A percentile compares a stretch with the other conserved stretches of the same genome.
Evolutionary conservation across 2,888 invertebrate species (phyloP).

Genomic region (Caenorhabditis parvicauda): DNA sequence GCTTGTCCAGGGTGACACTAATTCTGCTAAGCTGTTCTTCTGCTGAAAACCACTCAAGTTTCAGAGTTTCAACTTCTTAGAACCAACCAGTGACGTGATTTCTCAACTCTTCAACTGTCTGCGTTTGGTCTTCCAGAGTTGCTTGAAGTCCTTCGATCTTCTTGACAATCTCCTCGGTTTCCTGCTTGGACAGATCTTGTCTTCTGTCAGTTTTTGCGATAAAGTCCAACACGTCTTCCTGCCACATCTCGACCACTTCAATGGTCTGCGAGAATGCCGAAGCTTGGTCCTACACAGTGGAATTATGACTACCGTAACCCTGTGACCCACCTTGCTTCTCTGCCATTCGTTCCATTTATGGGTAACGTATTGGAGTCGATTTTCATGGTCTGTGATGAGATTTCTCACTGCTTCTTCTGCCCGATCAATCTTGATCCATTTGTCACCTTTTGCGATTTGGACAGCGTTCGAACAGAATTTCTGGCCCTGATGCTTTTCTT

Average conservation of each 20-base stretch:
- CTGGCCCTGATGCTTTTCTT: constrained; percentile 57
- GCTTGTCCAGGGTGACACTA: constrained; percentile 21
- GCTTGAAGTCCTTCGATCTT: too few species aligned
- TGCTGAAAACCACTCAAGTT: constrained; percentile 13
- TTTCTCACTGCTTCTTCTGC: constrained; percentile 45
- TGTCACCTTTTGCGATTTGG: constrained; percentile 32
- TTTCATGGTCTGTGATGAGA: constrained; percentile 47
- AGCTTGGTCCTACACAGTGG: background rate
- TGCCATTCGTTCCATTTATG: constrained; percentile 54
- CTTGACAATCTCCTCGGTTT: background rate
- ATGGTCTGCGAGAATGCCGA: constrained; percentile 12
- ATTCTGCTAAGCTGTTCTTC: constrained; percentile 25
- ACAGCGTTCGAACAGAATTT: constrained; percentile 44
- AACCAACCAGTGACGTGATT: background rate
- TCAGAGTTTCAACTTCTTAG: constrained; percentile 15
- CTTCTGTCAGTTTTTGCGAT: constrained; percentile 22
- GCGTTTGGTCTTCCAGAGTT: background rate
- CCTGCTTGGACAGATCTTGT: constrained; percentile 1
- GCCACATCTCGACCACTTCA: constrained; percentile 54
- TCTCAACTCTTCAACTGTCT: constrained; percentile 1
- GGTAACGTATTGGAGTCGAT: constrained; percentile 43
- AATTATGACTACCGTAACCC: background rate
- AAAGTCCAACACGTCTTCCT: constrained; percentile 41
- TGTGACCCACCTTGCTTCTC: constrained; percentile 19
- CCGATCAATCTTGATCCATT: constrained; percentile 29